A percentile compares a stretch with the other conserved stretches of the same genome.
Evolutionary conservation across 2,888 invertebrate species (phyloP).

Genomic region (Drosophila infuscata): DNA sequence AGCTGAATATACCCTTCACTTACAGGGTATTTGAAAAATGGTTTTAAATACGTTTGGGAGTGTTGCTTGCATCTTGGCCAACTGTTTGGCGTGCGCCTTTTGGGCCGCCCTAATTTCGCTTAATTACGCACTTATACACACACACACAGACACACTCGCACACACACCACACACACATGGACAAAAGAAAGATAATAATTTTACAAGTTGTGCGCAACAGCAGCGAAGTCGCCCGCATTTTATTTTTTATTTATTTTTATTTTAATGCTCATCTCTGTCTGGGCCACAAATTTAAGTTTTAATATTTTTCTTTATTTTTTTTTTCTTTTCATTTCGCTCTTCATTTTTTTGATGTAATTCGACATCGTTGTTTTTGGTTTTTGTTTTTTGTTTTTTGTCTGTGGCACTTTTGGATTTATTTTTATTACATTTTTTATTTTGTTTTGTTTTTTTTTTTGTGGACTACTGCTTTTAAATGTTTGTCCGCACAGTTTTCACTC

Average conservation of each 20-base stretch:
- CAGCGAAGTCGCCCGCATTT: constrained; percentile 41
- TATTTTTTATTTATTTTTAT: constrained; percentile 22
- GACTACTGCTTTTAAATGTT: constrained; percentile 53
- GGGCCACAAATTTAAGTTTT: constrained; percentile 17
- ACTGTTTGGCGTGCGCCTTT: constrained; percentile 58
- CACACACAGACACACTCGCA: constrained; percentile 5
- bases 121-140: constrained; percentile 65
- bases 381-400: not conserved
- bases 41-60: constrained; percentile 19
- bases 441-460: constrained; percentile 2
- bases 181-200: constrained; percentile 36
- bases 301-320: not conserved
- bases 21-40: constrained; percentile 32
- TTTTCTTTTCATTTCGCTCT: constrained; percentile 15
- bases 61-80: constrained; percentile 36
- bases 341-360: constrained; percentile 67
- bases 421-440: constrained; percentile 41
- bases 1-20: not conserved
- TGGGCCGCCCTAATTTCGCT: constrained; percentile 77
- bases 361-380: constrained; percentile 22
- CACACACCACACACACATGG: not conserved
- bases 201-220: constrained; percentile 63
- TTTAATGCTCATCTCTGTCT: constrained; percentile 56
- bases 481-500: constrained; percentile 72
- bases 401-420: constrained; percentile 45